Base-by-base conservation (phyloP, 2,797 vertebrate species). In the Simalia tracyae region DNA sequence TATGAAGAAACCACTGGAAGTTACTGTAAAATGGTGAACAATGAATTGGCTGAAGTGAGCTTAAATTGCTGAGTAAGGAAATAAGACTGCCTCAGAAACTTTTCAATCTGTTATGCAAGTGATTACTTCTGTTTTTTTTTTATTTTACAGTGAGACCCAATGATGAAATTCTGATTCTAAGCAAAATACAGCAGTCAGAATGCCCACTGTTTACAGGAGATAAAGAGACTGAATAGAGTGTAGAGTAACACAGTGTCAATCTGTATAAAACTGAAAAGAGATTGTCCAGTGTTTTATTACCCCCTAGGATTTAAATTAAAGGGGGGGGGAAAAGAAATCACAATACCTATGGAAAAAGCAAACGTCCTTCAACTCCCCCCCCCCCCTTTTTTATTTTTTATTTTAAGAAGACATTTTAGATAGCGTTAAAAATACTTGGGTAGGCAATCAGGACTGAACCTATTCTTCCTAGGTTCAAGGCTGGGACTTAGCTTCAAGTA, bases 141-240 rank as follows among this genome's bases (percentile, higher is more conserved):
- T 36, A 36, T 81, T 93, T 94, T 86, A 46, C 42, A 28, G 56
- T 91, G 85, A 93, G 89, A 60, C 81, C 36, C 22, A 36, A 0
- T 84, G 54, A 88, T 90, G 3, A 72, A 94, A 94, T 93, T 95
- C 22, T 91, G 3, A 88, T 84, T 91, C 14, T 94, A 92, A 95
- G 88, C 17, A 57, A 92, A 94, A 76, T 24, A 84, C 1, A 0
- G 12, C 84, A 93, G 15, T 26, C 86, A 93, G 12, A 1, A 26
- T 89, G 5, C 3, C 86, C 87, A 89, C 7, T 89, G 26, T 90
- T 94, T 94, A 54, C 84, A 57, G 93, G 87, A 87, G 63, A 6
- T 93, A 93, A 95, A 50, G 50, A 2, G 3, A 9, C 89, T 92
- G 89, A 91, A 57, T 0, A 4, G 50, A 95, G 2, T 64, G 86